Evolutionary conservation across 2,113 vertebrate genomes (phyloP).

Genomic region (Ginglymostoma cirratum): DNA sequence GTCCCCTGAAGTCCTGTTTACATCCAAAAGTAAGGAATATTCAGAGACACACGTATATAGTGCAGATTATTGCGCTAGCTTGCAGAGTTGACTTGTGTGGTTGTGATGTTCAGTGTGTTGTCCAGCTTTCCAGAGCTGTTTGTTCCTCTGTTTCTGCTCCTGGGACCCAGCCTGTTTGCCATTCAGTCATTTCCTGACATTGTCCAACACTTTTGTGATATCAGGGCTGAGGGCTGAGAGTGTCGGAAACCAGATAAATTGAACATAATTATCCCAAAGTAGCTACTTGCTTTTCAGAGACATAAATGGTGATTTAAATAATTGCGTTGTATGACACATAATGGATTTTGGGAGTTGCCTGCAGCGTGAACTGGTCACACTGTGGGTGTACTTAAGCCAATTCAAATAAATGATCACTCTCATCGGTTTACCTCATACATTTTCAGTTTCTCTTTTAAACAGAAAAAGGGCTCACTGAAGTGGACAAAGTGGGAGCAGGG

Average conservation of each 20-base stretch:
- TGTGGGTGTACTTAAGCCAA: neutral
- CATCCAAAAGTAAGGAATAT: neutral
- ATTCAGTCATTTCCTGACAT: conserved; percentile 71
- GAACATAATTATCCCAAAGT: conserved; percentile 45
- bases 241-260: conserved; percentile 66
- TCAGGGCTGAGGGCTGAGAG: conserved; percentile 50
- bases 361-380: neutral
- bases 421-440: neutral
- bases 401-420: neutral
- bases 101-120: conserved; percentile 48
- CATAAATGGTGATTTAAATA: neutral
- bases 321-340: neutral
- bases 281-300: neutral
- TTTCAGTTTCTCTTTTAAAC: neutral
- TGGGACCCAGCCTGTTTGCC: conserved; percentile 65
- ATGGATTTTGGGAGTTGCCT: neutral
- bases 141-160: conserved; percentile 44
- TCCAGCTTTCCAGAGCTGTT: conserved; percentile 44
- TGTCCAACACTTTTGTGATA: conserved; percentile 56
- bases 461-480: neutral
- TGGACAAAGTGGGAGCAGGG: neutral
- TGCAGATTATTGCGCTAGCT: neutral
- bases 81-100: neutral
- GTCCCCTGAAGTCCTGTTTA: neutral
- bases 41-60: neutral